Base-by-base conservation (phyloP, 2,888 invertebrate genomes). In the Arctia plantaginis region DNA sequence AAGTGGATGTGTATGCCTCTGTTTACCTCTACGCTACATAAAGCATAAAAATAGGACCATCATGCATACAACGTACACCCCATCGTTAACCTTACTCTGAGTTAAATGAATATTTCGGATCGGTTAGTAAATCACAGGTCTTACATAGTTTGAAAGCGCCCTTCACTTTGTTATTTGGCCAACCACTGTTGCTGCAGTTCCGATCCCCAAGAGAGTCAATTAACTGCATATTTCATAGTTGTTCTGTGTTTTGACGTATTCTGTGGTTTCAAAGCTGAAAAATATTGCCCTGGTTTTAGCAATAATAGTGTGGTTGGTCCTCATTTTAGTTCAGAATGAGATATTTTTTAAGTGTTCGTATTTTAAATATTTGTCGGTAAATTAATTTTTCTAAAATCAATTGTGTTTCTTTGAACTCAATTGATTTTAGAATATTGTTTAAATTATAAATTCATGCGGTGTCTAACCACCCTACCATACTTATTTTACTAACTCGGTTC, bases 401-500 rank as follows among this genome's bases (percentile, higher is more conserved):
- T 15, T 4, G 35, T 35, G 35, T 35, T 35, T 15, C 59, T n/a
- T 59, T 30, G 13, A 59, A 59, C 44, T 30, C 8, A 8, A n/a
- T 33, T 30, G 10, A 30, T 27, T 15, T 33, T 33, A 33, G 41
- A 15, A 62, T 20, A 13, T 30, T 33, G 20, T 41, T 44, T 27
- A 8, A 27, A 18, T 3, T 59, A 55, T 59, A 35, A 18, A 35
- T n/a, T 18, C 18, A 92, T 91, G 90, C 90, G 85, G 84, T 86
- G 83, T 78, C 87, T 85, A 88, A 89, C 85, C 84, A 59, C 83
- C 89, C 66, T 39, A 27, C 27, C 13, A 30, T 15, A 30, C 89
- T 90, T 90, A 91, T 87, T 89, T 88, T 87, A 89, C 90, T 88
- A 89, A 89, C 87, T 88, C 86, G 86, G 86, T 87, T 86, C 86